Evolutionary conservation across 2,113 vertebrate species (phyloP), one percentile per base, ranked within the genome.

Genomic region (Mungos mungo): DNA sequence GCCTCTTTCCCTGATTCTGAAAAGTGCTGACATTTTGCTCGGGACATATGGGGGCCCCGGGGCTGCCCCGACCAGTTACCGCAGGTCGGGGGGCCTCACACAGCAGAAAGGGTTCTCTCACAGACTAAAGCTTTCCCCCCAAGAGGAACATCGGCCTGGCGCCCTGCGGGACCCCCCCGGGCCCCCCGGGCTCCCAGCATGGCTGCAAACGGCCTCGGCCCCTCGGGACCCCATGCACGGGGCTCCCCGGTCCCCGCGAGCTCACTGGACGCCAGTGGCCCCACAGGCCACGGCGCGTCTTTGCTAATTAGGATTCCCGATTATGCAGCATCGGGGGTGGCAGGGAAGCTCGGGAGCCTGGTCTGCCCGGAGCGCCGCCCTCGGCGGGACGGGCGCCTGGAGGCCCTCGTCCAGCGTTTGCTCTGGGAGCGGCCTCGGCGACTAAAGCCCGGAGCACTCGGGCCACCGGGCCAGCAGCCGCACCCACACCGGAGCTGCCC

Each of bases 51-150:
- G 8, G 14, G 31, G n/a, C 47, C 86, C 38, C 4, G 1, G 80
- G 54, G 57, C 21, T 2, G 0, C 38, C 5, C 2, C 13, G 23
- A 7, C 54, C 29, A 29, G 5, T 1, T 1, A 23, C 33, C 33
- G 16, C 18, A 29, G 1, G 10, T 45, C 3, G 5, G 21, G 57
- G 5, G 63, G 38, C 25, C 41, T n/a, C 14, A 3, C 4, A 15
- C 47, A 0, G 2, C 45, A 38, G 33, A 66, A 63, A 0, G 2
- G 15, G 0, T 14, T 19, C 60, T 14, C 23, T 3, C 16, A 0
- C 41, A 8, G 69, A 45, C 38, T 27, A 3, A 74, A 1, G 38
- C 25, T 45, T 29, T 3, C 38, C 6, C 66, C 7, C 41, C 13
- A 25, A 41, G 38, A 74, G 72, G 13, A 25, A 12, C 35, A 14